phyloP scores from a whole-genome alignment of 1,140 invertebrate genomes.

The Drosophila sproati region DNA sequence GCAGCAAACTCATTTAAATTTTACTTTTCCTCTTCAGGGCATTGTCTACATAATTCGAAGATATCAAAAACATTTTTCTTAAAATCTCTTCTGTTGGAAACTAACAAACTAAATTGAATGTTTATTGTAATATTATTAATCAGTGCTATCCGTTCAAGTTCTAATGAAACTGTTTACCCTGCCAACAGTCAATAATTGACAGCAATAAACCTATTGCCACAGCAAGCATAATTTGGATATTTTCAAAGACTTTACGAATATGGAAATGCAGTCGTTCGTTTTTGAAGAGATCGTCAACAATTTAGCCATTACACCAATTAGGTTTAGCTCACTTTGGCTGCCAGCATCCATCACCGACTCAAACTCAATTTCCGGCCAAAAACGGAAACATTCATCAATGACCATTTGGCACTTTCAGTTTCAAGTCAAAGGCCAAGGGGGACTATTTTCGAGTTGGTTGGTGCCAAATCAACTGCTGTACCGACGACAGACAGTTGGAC shows the following conservation, averaged over 20 bases:
- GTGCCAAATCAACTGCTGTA: conserved; percentile 57
- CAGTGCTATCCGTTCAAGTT: too few species aligned
- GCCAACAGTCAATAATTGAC: not conserved
- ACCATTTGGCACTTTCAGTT: conserved; percentile 72
- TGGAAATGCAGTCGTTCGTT: not conserved
- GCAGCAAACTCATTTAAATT: too few species aligned
- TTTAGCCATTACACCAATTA: conserved; percentile 34
- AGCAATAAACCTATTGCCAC: conserved; percentile 1
- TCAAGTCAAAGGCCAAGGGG: conserved; percentile 49
- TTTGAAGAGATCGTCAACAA: not conserved
- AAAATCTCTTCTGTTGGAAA: too few species aligned
- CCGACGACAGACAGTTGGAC: conserved; percentile 10
- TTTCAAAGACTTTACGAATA: not conserved
- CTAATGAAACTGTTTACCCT: too few species aligned
- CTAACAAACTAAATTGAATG: too few species aligned
- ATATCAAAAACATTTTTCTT: too few species aligned
- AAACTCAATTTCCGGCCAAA: conserved; percentile 68
- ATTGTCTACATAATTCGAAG: too few species aligned
- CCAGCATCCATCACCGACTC: conserved; percentile 29
- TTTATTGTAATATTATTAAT: too few species aligned
- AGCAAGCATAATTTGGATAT: not conserved
- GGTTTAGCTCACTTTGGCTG: conserved; percentile 18
- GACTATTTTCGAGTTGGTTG: conserved; percentile 49
- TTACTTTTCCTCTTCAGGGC: too few species aligned
- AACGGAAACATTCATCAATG: conserved; percentile 72